Base-by-base conservation (phyloP, 2,113 vertebrate species). In the Pholis gunnellus region DNA sequence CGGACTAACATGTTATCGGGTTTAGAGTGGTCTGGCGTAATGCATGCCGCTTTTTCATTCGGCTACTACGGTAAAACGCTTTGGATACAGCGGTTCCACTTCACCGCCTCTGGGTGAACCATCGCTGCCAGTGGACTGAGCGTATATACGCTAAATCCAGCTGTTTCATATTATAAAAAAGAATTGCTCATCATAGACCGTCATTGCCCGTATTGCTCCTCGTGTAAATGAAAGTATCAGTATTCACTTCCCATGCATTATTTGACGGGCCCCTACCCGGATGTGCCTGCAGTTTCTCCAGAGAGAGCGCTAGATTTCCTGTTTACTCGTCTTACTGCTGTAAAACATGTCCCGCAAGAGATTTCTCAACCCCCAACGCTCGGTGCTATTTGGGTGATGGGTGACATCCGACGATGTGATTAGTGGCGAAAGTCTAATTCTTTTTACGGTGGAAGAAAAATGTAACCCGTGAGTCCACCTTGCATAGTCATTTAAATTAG, bases 241-340 rank as follows among this genome's bases (percentile, higher is more conserved):
- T 65, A 78, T 79, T 72, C 20, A 85, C 54, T 75, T 81, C 22
- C 38, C 56, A 81, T 83, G 78, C 40, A 61, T 78, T 68, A 75
- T 83, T 78, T 77, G 40, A 69, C 29, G 75, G 68, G 31, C 50
- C 81, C 52, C 87, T 91, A 86, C 89, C 87, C 90, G 87, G 91
- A 91, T 88, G 91, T 89, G 89, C 88, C 91, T 82, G 90, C 88
- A 79, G 83, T 84, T 85, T 79, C 68, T 92, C 70, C 72, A 82
- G 48, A 81, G 77, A 87, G 81, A 82, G 67, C 57, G 69, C 81
- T 75, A 86, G 73, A 78, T 88, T 75, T 40, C 75, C 70, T 56
- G 50, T 91, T 88, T 93, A 86, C 80, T 86, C 81, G 78, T 72
- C 66, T 56, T 42, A 63, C 29, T 60, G 59, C 59, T 80, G 84